Evolutionary conservation across 2,888 invertebrate species (phyloP), one percentile per base, ranked within the genome.

Genomic region (Cheilosia grossa): DNA sequence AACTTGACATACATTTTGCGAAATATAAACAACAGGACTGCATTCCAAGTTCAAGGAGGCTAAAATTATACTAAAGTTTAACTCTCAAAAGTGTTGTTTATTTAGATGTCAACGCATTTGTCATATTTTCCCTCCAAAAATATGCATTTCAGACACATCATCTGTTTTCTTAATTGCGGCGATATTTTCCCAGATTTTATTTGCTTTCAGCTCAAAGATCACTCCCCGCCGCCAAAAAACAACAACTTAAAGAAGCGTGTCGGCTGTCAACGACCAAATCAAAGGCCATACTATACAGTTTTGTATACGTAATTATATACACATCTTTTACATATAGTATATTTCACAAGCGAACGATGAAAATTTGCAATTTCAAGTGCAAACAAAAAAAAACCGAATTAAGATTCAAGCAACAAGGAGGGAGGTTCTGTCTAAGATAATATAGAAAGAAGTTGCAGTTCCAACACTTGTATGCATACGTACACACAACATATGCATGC

Each of bases 191-290:
- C 15, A 4, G 27, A 51, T 24, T 24, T 51, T 24, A 27, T 51
- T 21, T 27, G 24, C 27, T 51, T 19, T 19, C 17, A 9, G 9
- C 9, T 19, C 19, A 9, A 47, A 47, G 9, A 19, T 17, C 17
- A 7, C 44, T 17, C 17, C 7, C 17, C 19, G 2, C 17, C 7
- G 17, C 5, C 4, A 27, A 53, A 54, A 37, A 51, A 27, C 37
- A 72, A 51, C 69, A 75, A 81, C 75, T 81, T 81, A 42, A 83
- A 85, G 70, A 82, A 82, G 83, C 81, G 83, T 85, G 83, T 85
- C 83, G 70, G 44, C 83, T 75, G 83, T 85, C 80, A 85, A 80
- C 64, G 80, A 70, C 59, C 70, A 85, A 74, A 80, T 75, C 80
- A 80, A 85, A 85, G 74, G 83, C 74, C 80, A 80, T 69, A n/a